Percentiles rank a stretch among this genome's conserved stretches.
Evolutionary conservation across 2,888 invertebrate species (phyloP).

Genomic region (Muscina levida): DNA sequence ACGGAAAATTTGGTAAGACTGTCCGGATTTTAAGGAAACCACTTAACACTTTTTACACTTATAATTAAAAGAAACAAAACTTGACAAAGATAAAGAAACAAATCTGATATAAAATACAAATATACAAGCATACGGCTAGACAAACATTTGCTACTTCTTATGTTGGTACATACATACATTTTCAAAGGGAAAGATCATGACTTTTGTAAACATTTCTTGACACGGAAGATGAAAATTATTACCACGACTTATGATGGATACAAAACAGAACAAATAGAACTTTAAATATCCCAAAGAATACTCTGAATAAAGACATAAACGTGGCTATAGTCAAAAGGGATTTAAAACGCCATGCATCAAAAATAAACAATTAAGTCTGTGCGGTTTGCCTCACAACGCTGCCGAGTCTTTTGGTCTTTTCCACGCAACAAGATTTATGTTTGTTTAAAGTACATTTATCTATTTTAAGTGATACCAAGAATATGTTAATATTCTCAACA

Average conservation of each 20-base stretch:
- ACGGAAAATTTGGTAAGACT: too few species aligned
- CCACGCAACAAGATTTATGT: conserved; percentile 56
- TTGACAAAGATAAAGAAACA: conserved; percentile 8
- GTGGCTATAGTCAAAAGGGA: background rate
- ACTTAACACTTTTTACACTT: too few species aligned
- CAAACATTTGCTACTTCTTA: conserved; percentile 28
- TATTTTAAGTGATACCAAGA: conserved; percentile 65
- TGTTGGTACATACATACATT: background rate
- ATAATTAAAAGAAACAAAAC: too few species aligned
- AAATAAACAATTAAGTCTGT: conserved; percentile 24
- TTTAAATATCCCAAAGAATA: conserved; percentile 14
- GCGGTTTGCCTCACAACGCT: background rate
- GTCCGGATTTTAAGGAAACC: too few species aligned
- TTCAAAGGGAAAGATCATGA: conserved; percentile 30
- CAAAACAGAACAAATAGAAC: conserved; percentile 48
- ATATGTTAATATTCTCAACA: conserved; percentile 60
- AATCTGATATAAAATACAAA: background rate
- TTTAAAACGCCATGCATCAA: conserved; percentile 12
- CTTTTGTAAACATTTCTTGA: conserved; percentile 47
- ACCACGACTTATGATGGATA: conserved; percentile 48
- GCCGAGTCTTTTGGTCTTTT: background rate
- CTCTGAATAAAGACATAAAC: conserved; percentile 28
- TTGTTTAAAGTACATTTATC: conserved; percentile 61
- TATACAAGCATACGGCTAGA: too few species aligned
- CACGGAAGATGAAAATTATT: conserved; percentile 50